These are phyloP conservation scores for Hymenochirus boettgeri DNA, from an alignment of 2,113 vertebrate genomes.

Conservation along the genomic window DNA sequence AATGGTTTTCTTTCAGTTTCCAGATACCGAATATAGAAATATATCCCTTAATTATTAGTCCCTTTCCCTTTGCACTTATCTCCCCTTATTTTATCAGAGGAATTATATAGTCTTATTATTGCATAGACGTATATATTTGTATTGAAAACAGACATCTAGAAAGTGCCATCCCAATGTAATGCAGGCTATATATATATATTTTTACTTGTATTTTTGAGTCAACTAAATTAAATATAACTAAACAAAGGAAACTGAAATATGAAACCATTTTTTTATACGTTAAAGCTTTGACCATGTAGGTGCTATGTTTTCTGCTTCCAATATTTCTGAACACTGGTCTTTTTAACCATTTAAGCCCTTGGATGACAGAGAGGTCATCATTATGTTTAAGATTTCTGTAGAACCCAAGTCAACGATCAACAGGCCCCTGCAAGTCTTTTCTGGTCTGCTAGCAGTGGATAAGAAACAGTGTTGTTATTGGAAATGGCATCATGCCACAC, in stretches of 20 bases:
- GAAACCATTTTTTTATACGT: slow-evolving; percentile 50
- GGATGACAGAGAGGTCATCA: neutral
- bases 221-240: slow-evolving; percentile 47
- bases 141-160: slow-evolving; percentile 45
- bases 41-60: slow-evolving; percentile 33
- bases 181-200: slow-evolving; percentile 52
- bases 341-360: slow-evolving; percentile 47
- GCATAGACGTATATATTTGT: slow-evolving; percentile 42
- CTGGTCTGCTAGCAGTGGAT: neutral
- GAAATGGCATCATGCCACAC: slow-evolving; percentile 59
- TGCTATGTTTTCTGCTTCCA: slow-evolving; percentile 66
- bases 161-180: slow-evolving; percentile 54
- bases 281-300: slow-evolving; percentile 55
- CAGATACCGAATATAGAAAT: slow-evolving; percentile 53
- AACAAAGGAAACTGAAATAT: slow-evolving; percentile 44
- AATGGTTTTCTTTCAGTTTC: slow-evolving; percentile 76
- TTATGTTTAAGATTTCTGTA: neutral
- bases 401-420: neutral
- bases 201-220: slow-evolving; percentile 48
- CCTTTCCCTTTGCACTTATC: slow-evolving; percentile 25
- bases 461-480: slow-evolving; percentile 53
- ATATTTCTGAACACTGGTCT: slow-evolving; percentile 65
- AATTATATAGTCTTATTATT: slow-evolving; percentile 63
- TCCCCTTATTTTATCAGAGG: slow-evolving; percentile 29
- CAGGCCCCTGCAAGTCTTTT: neutral